Evolutionary conservation across 2,113 vertebrate species (phyloP).

Genomic region (Stomatorhinus ivindoensis): DNA sequence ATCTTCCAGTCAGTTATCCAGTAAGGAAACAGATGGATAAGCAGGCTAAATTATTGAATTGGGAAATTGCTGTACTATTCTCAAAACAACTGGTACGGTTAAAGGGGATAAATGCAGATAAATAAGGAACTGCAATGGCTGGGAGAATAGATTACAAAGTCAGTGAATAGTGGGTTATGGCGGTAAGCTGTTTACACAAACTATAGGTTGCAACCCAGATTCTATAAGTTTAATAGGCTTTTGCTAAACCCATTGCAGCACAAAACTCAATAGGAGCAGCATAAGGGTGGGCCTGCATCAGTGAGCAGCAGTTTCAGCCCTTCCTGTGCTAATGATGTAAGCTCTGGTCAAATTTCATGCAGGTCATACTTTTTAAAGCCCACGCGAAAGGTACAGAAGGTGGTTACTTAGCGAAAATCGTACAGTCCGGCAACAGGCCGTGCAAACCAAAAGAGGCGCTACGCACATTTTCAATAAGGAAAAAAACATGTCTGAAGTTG

Average conservation of each 20-base stretch:
- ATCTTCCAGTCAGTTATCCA: background rate
- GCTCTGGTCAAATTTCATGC: background rate
- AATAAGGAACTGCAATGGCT: background rate
- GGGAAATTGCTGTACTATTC: background rate
- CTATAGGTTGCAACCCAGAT: background rate
- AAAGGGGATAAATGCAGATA: background rate
- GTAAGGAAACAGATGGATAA: background rate
- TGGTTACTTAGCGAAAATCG: background rate
- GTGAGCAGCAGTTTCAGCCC: background rate
- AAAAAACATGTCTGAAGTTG: background rate
- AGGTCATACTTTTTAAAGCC: background rate
- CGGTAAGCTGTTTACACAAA: background rate
- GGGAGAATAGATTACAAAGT: background rate
- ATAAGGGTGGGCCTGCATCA: background rate
- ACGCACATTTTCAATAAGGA: background rate
- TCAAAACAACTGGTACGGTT: background rate
- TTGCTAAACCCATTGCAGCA: background rate
- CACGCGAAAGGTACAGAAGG: background rate
- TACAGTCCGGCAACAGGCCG: background rate
- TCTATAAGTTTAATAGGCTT: background rate
- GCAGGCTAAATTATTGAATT: background rate
- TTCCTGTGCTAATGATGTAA: background rate
- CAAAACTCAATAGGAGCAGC: background rate
- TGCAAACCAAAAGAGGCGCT: background rate
- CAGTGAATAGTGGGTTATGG: background rate